These are phyloP conservation scores for Plutella xylostella DNA, from an alignment of 2,888 invertebrate species.

Conservation along the genomic window DNA sequence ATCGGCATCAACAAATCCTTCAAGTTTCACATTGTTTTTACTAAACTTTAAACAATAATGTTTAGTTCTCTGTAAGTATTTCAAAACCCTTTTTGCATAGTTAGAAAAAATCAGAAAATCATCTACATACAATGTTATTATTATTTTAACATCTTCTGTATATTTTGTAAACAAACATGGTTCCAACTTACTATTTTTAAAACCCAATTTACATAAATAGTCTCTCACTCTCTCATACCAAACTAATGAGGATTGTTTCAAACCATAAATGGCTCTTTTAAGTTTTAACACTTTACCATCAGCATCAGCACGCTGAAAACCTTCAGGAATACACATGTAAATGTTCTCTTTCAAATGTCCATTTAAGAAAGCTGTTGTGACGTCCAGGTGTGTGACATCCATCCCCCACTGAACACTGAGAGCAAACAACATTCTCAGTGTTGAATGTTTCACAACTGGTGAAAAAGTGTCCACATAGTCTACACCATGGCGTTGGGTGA, in stretches of 20 bases:
- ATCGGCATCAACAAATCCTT: constrained; percentile 10
- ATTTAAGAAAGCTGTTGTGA: constrained; percentile 1
- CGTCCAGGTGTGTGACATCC: neutral
- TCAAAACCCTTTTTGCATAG: constrained; percentile 16
- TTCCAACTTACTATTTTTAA: neutral
- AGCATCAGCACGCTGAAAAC: neutral
- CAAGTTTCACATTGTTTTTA: constrained; percentile 1
- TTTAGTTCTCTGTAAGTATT: constrained; percentile 16
- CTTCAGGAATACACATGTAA: neutral
- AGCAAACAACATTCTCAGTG: neutral
- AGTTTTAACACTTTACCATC: neutral
- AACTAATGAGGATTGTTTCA: constrained; percentile 1
- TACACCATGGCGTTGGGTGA: neutral
- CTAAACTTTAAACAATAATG: constrained; percentile 17
- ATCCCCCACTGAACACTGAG: neutral
- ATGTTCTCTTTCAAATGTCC: neutral
- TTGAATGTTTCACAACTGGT: neutral
- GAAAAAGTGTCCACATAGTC: neutral
- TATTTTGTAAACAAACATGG: neutral
- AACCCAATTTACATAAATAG: neutral
- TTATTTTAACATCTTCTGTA: neutral
- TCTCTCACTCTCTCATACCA: constrained; percentile 1
- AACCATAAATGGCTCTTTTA: constrained; percentile 3
- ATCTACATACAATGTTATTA: constrained; percentile 2
- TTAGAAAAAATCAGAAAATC: constrained; percentile 4